Percentiles rank a stretch among this genome's conserved stretches.
Conservation (phyloP, 2,797 vertebrate species). For the Pampus argenteus region DNA sequence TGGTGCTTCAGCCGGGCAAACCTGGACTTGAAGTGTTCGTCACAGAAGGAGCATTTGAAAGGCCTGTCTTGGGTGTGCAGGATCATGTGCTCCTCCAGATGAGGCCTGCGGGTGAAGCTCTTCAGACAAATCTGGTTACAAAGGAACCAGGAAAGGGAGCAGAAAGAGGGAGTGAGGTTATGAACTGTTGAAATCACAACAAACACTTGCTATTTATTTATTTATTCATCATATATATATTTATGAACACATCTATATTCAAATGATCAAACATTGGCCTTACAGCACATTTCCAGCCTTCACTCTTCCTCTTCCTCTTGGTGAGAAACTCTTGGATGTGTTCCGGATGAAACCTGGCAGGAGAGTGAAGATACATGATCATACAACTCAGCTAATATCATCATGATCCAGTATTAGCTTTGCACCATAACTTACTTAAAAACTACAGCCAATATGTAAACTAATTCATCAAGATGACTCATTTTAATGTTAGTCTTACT, state of each 20-base stretch:
- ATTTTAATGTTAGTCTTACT: too few species aligned
- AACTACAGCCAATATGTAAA: too few species aligned
- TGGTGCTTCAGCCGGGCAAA: slow-evolving; percentile 97
- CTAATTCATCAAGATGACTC: too few species aligned
- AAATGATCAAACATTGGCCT: slow-evolving; percentile 59
- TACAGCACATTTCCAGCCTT: slow-evolving; percentile 98
- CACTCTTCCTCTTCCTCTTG: slow-evolving; percentile 93
- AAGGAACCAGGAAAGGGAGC: not conserved
- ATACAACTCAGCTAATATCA: not conserved
- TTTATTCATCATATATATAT: not conserved
- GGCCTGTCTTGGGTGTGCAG: slow-evolving; percentile 97
- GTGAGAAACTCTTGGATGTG: slow-evolving; percentile 93
- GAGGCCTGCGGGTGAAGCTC: slow-evolving; percentile 94
- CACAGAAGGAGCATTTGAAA: slow-evolving; percentile 97
- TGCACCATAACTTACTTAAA: too few species aligned
- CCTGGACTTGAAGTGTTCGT: slow-evolving; percentile 96
- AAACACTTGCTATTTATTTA: not conserved
- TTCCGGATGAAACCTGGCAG: slow-evolving; percentile 94
- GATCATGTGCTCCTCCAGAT: slow-evolving; percentile 98
- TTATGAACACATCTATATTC: not conserved
- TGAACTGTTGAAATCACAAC: not conserved
- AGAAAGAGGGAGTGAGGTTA: not conserved
- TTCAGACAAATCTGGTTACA: slow-evolving; percentile 94
- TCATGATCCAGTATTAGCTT: not conserved
- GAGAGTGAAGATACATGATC: slow-evolving; percentile 19